Base-by-base conservation (phyloP, 2,888 invertebrate species). In the Congeria kusceri region DNA sequence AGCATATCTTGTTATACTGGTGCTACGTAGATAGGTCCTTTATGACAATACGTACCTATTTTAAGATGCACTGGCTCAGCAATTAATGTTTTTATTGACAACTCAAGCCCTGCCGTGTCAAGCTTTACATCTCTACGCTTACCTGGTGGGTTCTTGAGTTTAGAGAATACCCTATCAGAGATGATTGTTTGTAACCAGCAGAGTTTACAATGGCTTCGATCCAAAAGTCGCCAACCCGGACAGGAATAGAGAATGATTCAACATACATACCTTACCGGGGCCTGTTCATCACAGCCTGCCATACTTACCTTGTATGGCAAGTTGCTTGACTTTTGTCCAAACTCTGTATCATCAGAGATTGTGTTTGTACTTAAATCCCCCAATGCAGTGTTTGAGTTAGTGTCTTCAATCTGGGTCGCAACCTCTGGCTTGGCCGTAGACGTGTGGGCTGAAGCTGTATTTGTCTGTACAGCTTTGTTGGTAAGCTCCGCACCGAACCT, bases 101-200 rank as follows among this genome's bases (percentile, higher is more conserved):
- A 75, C 1, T 79, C 58, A 3, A 72, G 15, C 0, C 80, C 81
- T 1, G 82, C 83, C 20, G 77, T 64, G 53, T 68, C 18, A 53
- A 83, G 65, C 13, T 28, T 63, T 0, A 77, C 66, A 29, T 77
- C 61, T 39, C 46, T 64, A 5, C 80, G 27, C 20, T 65, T 67
- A n/a, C 29, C 15, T 20, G 80, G 81, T 27, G 46, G 66, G 7
- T 20, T 29, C 23, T 57, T 64, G 0, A 82, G 58, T 13, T 46
- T 25, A 7, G 61, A 39, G 61, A 63, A 82, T 5, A 82, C 32
- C 32, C 49, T 44, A 47, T 79, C 77, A 15, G 79, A 81, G n/a
- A 85, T 70, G 13, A 83, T 73, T 15, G 81, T 77, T 1, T 71
- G 46, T 84, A 73, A 9, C 80, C 82, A 18, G 77, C 85, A 0